Conservation (phyloP, 2,113 vertebrate species). For the Erythrocercus mccallii region DNA sequence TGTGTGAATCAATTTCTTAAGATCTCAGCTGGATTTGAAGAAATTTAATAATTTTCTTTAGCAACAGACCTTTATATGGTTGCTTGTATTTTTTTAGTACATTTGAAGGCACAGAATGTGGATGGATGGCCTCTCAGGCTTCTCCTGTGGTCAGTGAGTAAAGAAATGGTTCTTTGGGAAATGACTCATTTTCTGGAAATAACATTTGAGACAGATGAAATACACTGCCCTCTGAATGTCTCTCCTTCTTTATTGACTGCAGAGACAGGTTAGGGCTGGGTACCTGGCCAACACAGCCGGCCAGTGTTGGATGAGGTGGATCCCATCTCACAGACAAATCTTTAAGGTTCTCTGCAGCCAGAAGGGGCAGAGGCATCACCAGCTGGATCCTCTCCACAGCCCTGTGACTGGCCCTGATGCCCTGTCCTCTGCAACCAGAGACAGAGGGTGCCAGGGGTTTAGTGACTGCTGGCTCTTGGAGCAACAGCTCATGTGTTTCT, state of each 20-base stretch:
- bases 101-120: not conserved
- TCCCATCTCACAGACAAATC: not conserved
- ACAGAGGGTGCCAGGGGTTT: accelerated
- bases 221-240: not conserved
- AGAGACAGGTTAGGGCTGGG: not conserved
- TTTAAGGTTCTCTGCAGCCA: not conserved
- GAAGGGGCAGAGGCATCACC: not conserved
- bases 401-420: not conserved
- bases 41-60: not conserved
- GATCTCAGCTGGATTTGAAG: not conserved
- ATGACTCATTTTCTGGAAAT: not conserved
- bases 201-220: not conserved
- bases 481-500: not conserved
- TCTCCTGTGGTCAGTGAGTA: not conserved
- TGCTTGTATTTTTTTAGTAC: not conserved
- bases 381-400: not conserved
- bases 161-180: not conserved
- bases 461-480: not conserved
- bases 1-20: not conserved
- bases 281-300: not conserved
- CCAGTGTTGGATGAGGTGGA: accelerated
- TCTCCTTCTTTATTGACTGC: not conserved
- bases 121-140: not conserved
- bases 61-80: not conserved
- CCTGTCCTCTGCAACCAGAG: not conserved